These are phyloP conservation scores for Hydrolagus affinis DNA, from an alignment of 2,113 vertebrate genomes.

Conservation along the genomic window DNA sequence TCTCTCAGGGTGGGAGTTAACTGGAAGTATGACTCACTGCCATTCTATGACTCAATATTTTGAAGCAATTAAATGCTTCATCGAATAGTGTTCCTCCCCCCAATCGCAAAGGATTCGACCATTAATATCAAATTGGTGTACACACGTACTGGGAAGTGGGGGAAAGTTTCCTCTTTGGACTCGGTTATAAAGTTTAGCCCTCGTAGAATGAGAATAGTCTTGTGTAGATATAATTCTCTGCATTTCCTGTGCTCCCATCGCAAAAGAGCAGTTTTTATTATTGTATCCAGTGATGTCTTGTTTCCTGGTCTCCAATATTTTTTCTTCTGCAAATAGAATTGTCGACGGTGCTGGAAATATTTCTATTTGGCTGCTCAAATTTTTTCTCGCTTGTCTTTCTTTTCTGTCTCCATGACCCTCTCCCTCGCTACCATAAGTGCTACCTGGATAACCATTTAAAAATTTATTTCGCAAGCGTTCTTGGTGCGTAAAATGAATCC, in stretches of 20 bases:
- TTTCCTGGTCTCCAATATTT: not conserved
- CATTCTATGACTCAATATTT: not conserved
- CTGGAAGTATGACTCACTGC: constrained; percentile 27
- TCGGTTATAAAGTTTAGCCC: not conserved
- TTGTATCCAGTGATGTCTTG: not conserved
- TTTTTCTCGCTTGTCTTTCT: not conserved
- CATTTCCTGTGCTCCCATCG: not conserved
- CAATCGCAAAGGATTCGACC: not conserved
- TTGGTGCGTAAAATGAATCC: too few relatives aligned
- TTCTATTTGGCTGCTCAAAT: not conserved
- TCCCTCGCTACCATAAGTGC: not conserved
- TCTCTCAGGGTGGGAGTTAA: not conserved
- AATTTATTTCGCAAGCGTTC: not conserved
- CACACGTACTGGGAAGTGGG: not conserved
- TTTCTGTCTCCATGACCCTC: not conserved
- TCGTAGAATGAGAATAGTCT: not conserved
- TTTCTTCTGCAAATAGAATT: not conserved
- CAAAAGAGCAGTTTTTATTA: not conserved
- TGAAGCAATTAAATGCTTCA: constrained; percentile 14
- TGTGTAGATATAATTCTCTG: not conserved
- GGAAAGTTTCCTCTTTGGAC: not conserved
- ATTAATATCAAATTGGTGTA: not conserved
- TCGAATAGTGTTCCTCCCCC: not conserved
- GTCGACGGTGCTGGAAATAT: too few relatives aligned
- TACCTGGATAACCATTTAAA: too few relatives aligned